Evolutionary conservation across 2,888 invertebrate genomes (phyloP).

Genomic region (Ophion costatus): DNA sequence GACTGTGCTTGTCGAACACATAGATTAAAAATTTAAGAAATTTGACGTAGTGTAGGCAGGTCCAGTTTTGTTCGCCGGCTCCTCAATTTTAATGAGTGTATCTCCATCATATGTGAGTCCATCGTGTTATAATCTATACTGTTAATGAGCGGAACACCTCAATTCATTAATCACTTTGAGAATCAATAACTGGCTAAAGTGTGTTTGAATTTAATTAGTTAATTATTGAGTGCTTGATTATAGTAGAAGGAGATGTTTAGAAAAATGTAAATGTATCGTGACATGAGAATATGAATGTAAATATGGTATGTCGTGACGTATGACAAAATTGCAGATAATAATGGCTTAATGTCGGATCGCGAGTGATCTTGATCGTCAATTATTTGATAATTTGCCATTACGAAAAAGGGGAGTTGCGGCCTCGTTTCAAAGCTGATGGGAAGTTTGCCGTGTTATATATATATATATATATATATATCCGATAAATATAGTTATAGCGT

Average conservation of each 20-base stretch:
- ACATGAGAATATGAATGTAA: too few species aligned
- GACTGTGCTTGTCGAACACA: too few species aligned
- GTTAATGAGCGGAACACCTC: neutral
- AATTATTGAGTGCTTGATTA: too few species aligned
- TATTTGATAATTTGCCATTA: slow-evolving; percentile 12
- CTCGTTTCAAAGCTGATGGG: slow-evolving; percentile 8
- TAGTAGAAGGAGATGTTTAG: too few species aligned
- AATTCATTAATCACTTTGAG: neutral
- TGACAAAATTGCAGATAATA: neutral
- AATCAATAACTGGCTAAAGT: neutral
- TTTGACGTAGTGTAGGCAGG: too few species aligned
- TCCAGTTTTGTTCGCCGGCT: too few species aligned
- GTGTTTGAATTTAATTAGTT: too few species aligned
- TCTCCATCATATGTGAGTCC: too few species aligned
- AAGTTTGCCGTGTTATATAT: slow-evolving; percentile 16
- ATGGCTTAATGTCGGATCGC: neutral
- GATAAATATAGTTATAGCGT: slow-evolving; percentile 18
- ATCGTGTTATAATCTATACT: neutral
- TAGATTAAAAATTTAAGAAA: too few species aligned
- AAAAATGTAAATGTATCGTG: too few species aligned
- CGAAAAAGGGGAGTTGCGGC: slow-evolving; percentile 19
- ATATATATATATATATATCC: slow-evolving; percentile 7
- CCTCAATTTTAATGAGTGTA: neutral
- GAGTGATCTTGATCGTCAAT: slow-evolving; percentile 20
- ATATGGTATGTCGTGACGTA: too few species aligned